Evolutionary conservation across 2,888 invertebrate species (phyloP).

Genomic region (Tetheella fluctuosa): DNA sequence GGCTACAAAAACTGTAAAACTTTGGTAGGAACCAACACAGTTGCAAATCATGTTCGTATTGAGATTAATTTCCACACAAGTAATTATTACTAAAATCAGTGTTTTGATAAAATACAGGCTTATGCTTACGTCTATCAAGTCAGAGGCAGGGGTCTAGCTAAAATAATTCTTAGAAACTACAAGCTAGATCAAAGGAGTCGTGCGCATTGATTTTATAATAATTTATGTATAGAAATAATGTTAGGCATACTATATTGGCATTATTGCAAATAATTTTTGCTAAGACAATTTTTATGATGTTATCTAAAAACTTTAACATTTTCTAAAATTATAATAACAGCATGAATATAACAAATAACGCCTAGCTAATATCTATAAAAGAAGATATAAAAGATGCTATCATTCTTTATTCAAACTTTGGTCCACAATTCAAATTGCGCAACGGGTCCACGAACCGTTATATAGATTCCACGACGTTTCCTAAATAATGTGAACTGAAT

Average conservation of each 20-base stretch:
- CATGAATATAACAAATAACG: background rate
- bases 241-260: background rate
- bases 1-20: constrained; percentile 3
- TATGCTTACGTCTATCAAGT: background rate
- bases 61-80: background rate
- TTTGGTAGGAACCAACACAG: background rate
- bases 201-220: background rate
- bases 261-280: too few species aligned
- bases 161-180: background rate
- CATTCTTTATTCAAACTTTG: background rate
- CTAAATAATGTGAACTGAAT: constrained; percentile 68
- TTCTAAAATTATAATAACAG: too few species aligned
- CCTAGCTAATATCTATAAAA: background rate
- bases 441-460: constrained; percentile 66
- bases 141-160: background rate
- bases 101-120: background rate
- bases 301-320: too few species aligned
- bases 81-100: background rate
- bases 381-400: background rate
- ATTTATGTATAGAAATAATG: background rate
- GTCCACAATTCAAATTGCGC: constrained; percentile 19
- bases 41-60: background rate
- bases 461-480: constrained; percentile 62
- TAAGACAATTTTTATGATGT: background rate
- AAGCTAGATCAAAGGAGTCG: background rate